These are phyloP conservation scores for Gallinago stenura DNA, from an alignment of 2,797 vertebrate species.

Conservation along the genomic window DNA sequence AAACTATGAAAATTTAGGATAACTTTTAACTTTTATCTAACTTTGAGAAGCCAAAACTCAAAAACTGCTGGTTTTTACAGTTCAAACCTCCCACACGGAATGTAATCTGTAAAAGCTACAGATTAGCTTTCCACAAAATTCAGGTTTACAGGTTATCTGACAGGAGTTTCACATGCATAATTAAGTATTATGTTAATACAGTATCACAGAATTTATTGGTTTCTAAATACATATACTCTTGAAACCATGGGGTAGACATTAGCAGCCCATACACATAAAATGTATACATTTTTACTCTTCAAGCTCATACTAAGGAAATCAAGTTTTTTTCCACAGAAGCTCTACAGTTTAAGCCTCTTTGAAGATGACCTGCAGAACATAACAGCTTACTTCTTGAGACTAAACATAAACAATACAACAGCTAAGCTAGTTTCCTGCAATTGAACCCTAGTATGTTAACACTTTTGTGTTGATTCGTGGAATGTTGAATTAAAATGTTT, in stretches of 20 bases:
- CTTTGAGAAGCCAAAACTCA: slow-evolving; percentile 25
- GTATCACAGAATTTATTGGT: neutral
- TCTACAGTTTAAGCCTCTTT: neutral
- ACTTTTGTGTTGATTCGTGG: too few species aligned
- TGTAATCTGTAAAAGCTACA: neutral
- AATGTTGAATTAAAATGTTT: too few species aligned
- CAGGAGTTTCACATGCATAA: neutral
- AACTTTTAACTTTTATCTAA: neutral
- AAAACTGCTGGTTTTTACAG: neutral
- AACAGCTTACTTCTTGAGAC: neutral
- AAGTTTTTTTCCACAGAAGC: neutral
- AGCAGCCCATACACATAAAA: neutral
- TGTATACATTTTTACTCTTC: neutral
- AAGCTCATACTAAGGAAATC: neutral
- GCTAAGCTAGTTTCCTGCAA: neutral
- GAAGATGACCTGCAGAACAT: neutral
- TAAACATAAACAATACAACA: neutral
- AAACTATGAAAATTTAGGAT: neutral
- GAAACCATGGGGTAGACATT: neutral
- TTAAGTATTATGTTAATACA: neutral
- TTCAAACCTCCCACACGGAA: neutral
- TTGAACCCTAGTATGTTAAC: neutral
- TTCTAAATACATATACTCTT: neutral
- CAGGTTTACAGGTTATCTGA: neutral
- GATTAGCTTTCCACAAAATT: neutral